Evolutionary conservation across 2,888 invertebrate genomes (phyloP), one percentile per base, ranked within the genome.

Genomic region (Odontomyia ornata): DNA sequence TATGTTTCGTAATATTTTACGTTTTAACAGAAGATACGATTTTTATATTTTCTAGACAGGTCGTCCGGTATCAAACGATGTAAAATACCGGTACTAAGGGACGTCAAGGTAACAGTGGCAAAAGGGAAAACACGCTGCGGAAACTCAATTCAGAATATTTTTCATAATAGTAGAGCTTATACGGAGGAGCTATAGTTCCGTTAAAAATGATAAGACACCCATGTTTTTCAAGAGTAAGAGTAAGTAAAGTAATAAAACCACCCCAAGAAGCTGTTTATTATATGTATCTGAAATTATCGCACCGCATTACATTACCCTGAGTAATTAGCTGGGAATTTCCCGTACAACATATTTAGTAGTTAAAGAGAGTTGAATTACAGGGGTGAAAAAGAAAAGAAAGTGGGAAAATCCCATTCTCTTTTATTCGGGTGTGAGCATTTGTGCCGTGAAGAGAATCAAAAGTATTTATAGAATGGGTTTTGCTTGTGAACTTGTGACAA

Each of bases 381-480:
- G 52, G 52, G 52, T 52, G 4, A 60, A 60, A 60, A 60, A 25
- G 25, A 13, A 21, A 60, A 60, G 60, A 60, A 18, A 21, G 23
- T 13, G 7, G 4, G 23, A 23, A 60, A 60, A 60, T 21, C 0
- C 21, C 1, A 60, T 60, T 60, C 21, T 60, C 25, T 60, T 15
- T 25, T 60, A 7, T 60, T 60, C 23, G 25, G 60, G 15, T 52
- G 7, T 52, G 60, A 60, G 23, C 21, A 25, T 18, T 23, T 60
- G 60, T 23, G 21, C 1, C 25, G 23, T 4, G 23, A 60, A 60
- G 13, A 60, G 23, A 23, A 60, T 23, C 7, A 23, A 60, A 60
- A 23, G 60, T 60, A 21, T 60, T 60, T 60, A 23, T 21, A 60
- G 23, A 23, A 60, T 60, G 18, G 60, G 25, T 60, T 60, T 60